phyloP scores from a whole-genome alignment of 1,140 invertebrate species.

The Drosophila serrata region DNA sequence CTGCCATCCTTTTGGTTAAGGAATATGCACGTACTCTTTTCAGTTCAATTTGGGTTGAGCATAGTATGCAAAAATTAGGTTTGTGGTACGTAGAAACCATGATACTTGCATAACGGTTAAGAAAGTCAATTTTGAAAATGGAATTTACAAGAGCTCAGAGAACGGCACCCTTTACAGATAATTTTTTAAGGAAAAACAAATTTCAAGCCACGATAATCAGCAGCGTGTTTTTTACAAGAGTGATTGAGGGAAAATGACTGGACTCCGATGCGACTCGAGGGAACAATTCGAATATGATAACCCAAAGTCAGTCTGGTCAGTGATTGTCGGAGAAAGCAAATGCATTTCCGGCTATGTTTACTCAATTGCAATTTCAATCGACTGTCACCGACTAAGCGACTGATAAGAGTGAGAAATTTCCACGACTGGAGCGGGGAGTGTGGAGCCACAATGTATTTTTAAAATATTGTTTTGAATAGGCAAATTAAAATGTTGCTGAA shows the following conservation, averaged over 20 bases:
- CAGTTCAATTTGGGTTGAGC: neutral
- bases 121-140: neutral
- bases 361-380: constrained; percentile 70
- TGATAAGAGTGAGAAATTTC: constrained; percentile 64
- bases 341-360: constrained; percentile 80
- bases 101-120: too few relatives aligned
- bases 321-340: constrained; percentile 70
- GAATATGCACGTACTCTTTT: constrained; percentile 34
- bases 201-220: constrained; percentile 4
- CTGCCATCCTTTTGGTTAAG: constrained; percentile 57
- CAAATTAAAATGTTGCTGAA: constrained; percentile 74
- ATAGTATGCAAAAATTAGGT: neutral
- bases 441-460: constrained; percentile 44
- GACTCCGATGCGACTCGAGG: neutral
- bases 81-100: neutral
- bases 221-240: constrained; percentile 22
- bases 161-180: neutral
- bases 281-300: constrained; percentile 58
- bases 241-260: constrained; percentile 2
- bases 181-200: neutral
- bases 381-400: constrained; percentile 24
- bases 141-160: neutral
- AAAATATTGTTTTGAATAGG: constrained; percentile 41
- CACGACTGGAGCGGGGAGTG: neutral
- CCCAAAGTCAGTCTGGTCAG: constrained; percentile 29